A percentile compares a stretch with the other conserved stretches of the same genome.
phyloP scores from a whole-genome alignment of 1,140 invertebrate genomes.

The Polyergus mexicanus region DNA sequence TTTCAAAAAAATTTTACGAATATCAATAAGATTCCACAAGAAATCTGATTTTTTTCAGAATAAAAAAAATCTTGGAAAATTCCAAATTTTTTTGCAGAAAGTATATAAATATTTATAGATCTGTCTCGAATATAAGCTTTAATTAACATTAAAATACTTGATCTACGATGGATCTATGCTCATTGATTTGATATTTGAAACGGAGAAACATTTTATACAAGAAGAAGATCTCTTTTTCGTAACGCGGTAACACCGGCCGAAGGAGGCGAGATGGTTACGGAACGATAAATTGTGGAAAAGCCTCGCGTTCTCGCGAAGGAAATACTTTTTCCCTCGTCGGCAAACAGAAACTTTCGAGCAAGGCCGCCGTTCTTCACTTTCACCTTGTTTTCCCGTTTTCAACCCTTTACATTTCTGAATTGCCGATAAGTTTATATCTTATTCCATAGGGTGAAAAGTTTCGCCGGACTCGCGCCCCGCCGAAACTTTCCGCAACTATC shows the following conservation, averaged over 20 bases:
- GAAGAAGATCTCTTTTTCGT: not conserved
- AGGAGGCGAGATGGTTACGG: not conserved
- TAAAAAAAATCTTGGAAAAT: not conserved
- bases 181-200: not conserved
- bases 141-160: not conserved
- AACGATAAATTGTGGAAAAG: constrained; percentile 8
- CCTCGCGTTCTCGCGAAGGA: constrained; percentile 12
- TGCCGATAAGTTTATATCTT: constrained; percentile 79
- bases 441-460: constrained; percentile 55
- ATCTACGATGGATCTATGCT: not conserved
- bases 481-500: constrained; percentile 57
- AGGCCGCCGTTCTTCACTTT: constrained; percentile 57
- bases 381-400: constrained; percentile 62
- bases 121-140: not conserved
- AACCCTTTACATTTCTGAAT: constrained; percentile 61
- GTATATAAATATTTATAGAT: not conserved
- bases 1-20: too few relatives aligned
- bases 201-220: not conserved
- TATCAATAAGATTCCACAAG: too few relatives aligned
- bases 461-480: constrained; percentile 8
- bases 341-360: constrained; percentile 68
- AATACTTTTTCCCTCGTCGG: constrained; percentile 56
- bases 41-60: not conserved
- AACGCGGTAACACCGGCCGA: constrained; percentile 1
- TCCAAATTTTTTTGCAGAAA: not conserved